Evolutionary conservation across 2,797 vertebrate genomes (phyloP).

Genomic region (Limnodromus scolopaceus): DNA sequence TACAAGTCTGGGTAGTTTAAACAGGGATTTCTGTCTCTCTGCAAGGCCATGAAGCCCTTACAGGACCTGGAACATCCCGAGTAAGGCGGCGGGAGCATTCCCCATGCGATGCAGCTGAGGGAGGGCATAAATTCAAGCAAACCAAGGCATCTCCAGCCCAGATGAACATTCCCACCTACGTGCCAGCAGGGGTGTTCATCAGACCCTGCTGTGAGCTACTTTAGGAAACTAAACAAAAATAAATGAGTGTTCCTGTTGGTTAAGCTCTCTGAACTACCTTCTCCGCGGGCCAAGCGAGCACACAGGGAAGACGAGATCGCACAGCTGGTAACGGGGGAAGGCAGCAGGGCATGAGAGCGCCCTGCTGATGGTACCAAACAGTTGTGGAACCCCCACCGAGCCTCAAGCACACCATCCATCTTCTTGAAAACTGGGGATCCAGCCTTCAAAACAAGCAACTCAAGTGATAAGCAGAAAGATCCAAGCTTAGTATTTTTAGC

Average conservation of each 20-base stretch:
- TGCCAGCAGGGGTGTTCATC: neutral
- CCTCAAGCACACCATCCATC: neutral
- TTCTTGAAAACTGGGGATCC: neutral
- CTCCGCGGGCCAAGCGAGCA: neutral
- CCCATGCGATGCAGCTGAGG: too few species aligned
- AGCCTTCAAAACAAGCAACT: neutral
- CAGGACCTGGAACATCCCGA: neutral
- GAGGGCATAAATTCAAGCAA: neutral
- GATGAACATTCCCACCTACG: neutral
- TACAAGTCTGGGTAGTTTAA: neutral
- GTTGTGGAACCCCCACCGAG: neutral
- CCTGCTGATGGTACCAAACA: neutral
- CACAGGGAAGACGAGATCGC: neutral
- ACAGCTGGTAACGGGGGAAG: neutral
- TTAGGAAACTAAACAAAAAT: neutral
- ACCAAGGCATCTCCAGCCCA: neutral
- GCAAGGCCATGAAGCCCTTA: neutral
- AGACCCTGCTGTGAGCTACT: neutral
- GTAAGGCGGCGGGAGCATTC: neutral
- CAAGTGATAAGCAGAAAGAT: neutral
- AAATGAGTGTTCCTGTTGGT: too few species aligned
- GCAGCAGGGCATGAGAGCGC: neutral
- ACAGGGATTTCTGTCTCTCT: neutral
- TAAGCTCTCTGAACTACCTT: neutral
- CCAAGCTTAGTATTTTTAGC: neutral